phyloP scores from a whole-genome alignment of 2,888 invertebrate species.

The Anaspis maculata region DNA sequence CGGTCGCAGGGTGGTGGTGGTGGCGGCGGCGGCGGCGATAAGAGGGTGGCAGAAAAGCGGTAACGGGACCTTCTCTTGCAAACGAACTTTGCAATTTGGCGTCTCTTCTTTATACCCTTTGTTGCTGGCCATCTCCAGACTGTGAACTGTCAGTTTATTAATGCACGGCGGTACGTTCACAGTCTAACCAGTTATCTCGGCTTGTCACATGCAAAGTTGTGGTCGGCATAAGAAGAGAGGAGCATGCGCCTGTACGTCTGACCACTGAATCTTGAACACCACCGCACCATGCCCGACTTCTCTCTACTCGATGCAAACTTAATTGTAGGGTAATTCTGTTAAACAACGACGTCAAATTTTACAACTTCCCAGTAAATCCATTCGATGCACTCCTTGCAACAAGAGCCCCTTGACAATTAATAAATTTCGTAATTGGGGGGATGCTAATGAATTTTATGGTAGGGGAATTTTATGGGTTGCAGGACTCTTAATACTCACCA shows the following conservation, averaged over 20 bases:
- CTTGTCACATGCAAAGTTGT: slow-evolving; percentile 31
- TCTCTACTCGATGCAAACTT: slow-evolving; percentile 23
- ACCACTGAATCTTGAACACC: too few relatives aligned
- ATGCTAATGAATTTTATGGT: too few relatives aligned
- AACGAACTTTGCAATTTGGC: slow-evolving; percentile 32
- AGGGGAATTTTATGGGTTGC: too few relatives aligned
- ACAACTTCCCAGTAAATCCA: too few relatives aligned
- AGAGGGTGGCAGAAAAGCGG: too few relatives aligned
- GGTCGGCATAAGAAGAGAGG: slow-evolving; percentile 19
- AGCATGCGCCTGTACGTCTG: slow-evolving; percentile 16
- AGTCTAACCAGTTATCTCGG: slow-evolving; percentile 4
- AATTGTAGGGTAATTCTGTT: slow-evolving; percentile 30
- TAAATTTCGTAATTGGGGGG: too few relatives aligned
- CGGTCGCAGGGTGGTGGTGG: too few relatives aligned
- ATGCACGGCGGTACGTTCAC: slow-evolving; percentile 6
- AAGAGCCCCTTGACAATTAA: too few relatives aligned
- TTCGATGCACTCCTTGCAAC: too few relatives aligned
- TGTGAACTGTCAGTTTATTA: slow-evolving; percentile 11
- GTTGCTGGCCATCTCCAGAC: neutral
- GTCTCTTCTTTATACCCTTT: slow-evolving; percentile 16
- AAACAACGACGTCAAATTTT: slow-evolving; percentile 28
- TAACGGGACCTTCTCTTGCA: too few relatives aligned
- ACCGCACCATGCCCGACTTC: slow-evolving; percentile 7
- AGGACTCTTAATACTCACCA: too few relatives aligned
- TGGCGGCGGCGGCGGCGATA: too few relatives aligned